Base-by-base conservation (phyloP, 1,140 invertebrate species). In the Rhyzopertha dominica region DNA sequence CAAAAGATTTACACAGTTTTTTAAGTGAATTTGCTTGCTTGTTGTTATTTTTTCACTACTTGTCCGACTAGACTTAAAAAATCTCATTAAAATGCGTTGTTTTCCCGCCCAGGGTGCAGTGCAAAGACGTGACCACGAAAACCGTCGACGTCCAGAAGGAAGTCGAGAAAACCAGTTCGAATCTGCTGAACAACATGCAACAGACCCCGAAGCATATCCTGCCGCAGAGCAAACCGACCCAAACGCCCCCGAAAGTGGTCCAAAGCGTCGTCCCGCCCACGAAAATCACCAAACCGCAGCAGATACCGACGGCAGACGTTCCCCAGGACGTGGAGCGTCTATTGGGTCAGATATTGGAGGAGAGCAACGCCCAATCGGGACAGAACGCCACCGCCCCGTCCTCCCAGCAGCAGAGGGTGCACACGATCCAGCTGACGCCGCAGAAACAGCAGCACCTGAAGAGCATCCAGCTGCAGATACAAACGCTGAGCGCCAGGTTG, bases 391-490 rank as follows among this genome's bases (percentile, higher is more conserved):
- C 51, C 14, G 56, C 53, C 9, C 9, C 38, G 46, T 16, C 29
- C 28, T 5, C 28, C 1, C 41, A 44, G 22, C 49, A 34, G 25
- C 43, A 74, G 19, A 63, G 74, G 4, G 72, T 77, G 20, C 74
- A 76, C 56, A 76, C 74, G 1, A 78, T 79, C 31, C 76, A 78
- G 47, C 55, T 79, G 22, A 78, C 77, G 1, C 73, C 75, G 0
- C 75, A 78, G 42, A 77, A 78, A 61, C 76, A 79, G 53, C 61
- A 76, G 64, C 68, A 69, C 50, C 66, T 81, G 25, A 74, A 77
- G 59, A 72, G 68, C 25, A 75, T 81, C 19, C 78, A 81, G 59
- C 66, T 72, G 56, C 77, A 80, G 59, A 77, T 80, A 20, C 72
- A 76, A 53, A 67, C 68, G 14, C 61, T 81, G 23, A 71, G 69